Evolutionary conservation across 2,113 vertebrate genomes (phyloP).

Genomic region (Campylomormyrus numenius): DNA sequence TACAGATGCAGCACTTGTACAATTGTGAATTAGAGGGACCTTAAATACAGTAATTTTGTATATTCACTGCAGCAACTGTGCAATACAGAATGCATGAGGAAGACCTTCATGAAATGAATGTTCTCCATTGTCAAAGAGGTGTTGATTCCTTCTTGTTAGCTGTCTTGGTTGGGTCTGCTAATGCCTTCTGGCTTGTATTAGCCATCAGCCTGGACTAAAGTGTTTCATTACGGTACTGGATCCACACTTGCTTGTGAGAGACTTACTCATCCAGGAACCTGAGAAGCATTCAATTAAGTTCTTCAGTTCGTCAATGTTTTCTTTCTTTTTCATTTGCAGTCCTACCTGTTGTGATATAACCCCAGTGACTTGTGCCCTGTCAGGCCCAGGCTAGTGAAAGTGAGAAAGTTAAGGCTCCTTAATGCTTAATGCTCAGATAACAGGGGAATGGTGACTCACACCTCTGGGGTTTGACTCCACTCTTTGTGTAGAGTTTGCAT

Average conservation of each 20-base stretch:
- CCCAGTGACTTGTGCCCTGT: background rate
- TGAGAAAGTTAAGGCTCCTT: background rate
- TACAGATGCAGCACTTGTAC: slow-evolving; percentile 3
- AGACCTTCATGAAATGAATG: background rate
- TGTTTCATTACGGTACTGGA: background rate
- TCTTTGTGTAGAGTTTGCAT: background rate
- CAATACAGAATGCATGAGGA: background rate
- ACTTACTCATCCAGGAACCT: background rate
- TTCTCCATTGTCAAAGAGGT: too few relatives aligned
- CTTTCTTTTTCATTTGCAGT: background rate
- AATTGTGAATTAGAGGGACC: background rate
- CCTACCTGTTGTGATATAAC: background rate
- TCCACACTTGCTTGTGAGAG: background rate
- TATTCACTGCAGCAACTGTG: background rate
- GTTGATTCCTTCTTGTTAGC: background rate
- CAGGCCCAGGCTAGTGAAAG: background rate
- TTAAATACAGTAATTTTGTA: background rate
- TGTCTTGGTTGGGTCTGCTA: background rate
- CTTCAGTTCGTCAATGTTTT: background rate
- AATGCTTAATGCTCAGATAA: background rate
- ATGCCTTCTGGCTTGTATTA: background rate
- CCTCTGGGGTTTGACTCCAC: background rate
- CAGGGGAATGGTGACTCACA: background rate
- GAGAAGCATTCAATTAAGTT: background rate
- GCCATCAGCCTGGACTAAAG: background rate